Percentiles rank a stretch among this genome's conserved stretches.
These are phyloP conservation scores for Hafferia zeledoni DNA, from an alignment of 2,797 vertebrate genomes.

Conservation along the genomic window DNA sequence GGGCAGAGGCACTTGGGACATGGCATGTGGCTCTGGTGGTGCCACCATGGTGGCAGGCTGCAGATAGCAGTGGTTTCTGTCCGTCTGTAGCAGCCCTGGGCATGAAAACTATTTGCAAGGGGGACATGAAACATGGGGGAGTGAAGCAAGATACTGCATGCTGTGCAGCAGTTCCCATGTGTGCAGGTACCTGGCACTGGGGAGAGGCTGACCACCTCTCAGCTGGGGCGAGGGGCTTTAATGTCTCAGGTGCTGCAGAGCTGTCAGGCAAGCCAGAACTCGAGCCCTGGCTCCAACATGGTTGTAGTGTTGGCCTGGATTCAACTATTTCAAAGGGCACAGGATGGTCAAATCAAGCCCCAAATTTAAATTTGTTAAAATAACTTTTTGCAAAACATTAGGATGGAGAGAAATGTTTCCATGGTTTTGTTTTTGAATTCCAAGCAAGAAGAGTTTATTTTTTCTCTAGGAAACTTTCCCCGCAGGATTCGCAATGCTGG, in stretches of 20 bases:
- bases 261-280: not conserved
- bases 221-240: not conserved
- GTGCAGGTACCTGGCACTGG: not conserved
- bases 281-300: not conserved
- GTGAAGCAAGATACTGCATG: not conserved
- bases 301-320: not conserved
- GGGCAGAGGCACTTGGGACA: not conserved
- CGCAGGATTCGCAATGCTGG: not conserved
- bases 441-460: conserved; percentile 61
- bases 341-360: not conserved
- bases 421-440: conserved; percentile 66
- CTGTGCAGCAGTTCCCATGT: not conserved
- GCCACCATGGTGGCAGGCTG: not conserved
- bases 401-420: conserved; percentile 43
- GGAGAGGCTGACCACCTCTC: not conserved
- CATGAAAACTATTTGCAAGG: not conserved
- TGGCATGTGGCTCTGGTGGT: not conserved
- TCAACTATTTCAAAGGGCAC: conserved; percentile 62
- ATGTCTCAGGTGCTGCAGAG: not conserved
- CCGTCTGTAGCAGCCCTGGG: not conserved
- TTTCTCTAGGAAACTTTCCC: conserved; percentile 62
- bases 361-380: conserved; percentile 67
- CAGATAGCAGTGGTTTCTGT: not conserved
- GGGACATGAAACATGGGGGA: not conserved
- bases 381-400: conserved; percentile 61